Base-by-base conservation (phyloP, 2,888 invertebrate species). In the Polydrusus tereticollis region DNA sequence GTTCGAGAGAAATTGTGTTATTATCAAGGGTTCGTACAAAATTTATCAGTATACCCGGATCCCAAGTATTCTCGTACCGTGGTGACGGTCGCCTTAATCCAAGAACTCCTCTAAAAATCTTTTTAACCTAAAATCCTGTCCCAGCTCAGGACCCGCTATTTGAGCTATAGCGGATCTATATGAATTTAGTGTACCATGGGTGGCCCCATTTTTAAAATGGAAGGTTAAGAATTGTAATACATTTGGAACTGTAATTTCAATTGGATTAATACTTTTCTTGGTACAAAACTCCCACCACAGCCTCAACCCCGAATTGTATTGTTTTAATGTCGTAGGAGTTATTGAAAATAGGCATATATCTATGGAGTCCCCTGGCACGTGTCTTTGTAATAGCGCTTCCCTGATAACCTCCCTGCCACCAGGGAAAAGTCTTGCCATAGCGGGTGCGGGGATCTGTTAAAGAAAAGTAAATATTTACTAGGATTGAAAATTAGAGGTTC, bases 371-470 rank as follows among this genome's bases (percentile, higher is more conserved):
- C 26, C 58, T 20, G 66, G 66, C 8, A 66, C 50, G 7, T 66
- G 36, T 2, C 58, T 10, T 7, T 8, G 20, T 41, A 12, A n/a
- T 12, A 45, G 55, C 6, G 36, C 57, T 55, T 69, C 23, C 52
- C 55, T 68, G 66, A 81, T 75, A 78, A 76, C 45, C n/a, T n/a
- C n/a, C n/a, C n/a, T n/a, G n/a, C n/a, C n/a, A n/a, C n/a, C n/a
- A n/a, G n/a, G n/a, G n/a, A n/a, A n/a, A n/a, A n/a, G n/a, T n/a
- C n/a, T n/a, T n/a, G n/a, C n/a, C n/a, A n/a, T n/a, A n/a, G n/a
- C 26, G 80, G 80, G 21, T 80, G 80, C 4, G 66, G 50, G 8
- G 65, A 26, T 20, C 60, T 52, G 43, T 78, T 80, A 73, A 23
- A 52, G 18, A 16, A 64, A 21, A 81, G 63, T 26, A 80, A 73